phyloP scores from a whole-genome alignment of 2,797 vertebrate genomes.

The Semotilus atromaculatus region DNA sequence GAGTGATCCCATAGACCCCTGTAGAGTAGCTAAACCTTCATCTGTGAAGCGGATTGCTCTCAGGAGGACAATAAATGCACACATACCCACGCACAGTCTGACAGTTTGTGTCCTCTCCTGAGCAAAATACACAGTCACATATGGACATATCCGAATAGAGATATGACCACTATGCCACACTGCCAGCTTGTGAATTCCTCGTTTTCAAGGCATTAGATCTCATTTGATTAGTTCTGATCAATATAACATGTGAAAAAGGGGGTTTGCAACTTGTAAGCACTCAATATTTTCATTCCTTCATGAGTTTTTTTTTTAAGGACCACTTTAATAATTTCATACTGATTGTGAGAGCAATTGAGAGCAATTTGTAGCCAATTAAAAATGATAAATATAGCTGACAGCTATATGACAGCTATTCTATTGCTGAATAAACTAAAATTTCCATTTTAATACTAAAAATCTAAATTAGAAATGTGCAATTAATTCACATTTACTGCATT shows the following conservation, averaged over 20 bases:
- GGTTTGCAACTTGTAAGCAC: neutral
- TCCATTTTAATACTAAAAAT: too few species aligned
- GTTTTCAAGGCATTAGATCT: neutral
- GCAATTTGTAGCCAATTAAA: neutral
- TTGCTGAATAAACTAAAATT: too few species aligned
- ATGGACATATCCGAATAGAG: neutral
- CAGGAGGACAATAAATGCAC: slow-evolving; percentile 33
- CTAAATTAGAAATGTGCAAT: too few species aligned
- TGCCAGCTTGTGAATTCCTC: neutral
- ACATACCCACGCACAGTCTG: slow-evolving; percentile 18
- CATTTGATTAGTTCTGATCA: slow-evolving; percentile 14
- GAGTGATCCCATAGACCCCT: slow-evolving; percentile 21
- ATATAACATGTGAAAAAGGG: neutral
- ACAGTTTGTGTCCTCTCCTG: slow-evolving; percentile 39
- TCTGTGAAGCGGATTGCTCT: slow-evolving; percentile 20
- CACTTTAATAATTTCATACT: neutral
- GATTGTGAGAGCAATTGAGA: slow-evolving; percentile 3
- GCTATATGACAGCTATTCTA: too few species aligned
- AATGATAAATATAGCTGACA: neutral
- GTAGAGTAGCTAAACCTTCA: slow-evolving; percentile 39
- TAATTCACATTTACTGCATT: too few species aligned
- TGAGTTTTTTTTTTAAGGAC: neutral
- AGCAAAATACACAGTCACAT: slow-evolving; percentile 33
- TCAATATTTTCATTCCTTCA: neutral
- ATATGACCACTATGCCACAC: slow-evolving; percentile 23